These are phyloP conservation scores for Cephus spinipes DNA, from an alignment of 2,888 invertebrate genomes.

Conservation along the genomic window DNA sequence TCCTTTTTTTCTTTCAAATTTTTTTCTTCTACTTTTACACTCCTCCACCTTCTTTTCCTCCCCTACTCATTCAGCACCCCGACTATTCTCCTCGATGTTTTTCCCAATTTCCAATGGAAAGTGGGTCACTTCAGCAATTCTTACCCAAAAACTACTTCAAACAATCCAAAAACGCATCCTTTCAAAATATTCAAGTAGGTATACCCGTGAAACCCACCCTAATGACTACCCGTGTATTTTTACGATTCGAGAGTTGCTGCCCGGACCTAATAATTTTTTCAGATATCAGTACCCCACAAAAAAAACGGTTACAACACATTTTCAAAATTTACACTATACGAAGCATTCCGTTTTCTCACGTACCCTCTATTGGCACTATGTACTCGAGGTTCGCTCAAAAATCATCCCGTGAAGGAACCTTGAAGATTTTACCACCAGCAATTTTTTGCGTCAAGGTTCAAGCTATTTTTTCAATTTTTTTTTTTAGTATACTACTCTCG, in stretches of 20 bases:
- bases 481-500: not conserved
- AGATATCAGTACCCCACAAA: not conserved
- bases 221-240: not conserved
- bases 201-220: not conserved
- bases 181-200: not conserved
- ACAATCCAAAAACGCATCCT: not conserved
- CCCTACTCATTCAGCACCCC: constrained; percentile 18
- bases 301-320: not conserved
- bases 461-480: not conserved
- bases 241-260: not conserved
- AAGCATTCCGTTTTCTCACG: not conserved
- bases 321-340: not conserved
- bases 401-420: not conserved
- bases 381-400: not conserved
- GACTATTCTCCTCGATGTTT: not conserved
- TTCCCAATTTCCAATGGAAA: constrained; percentile 18
- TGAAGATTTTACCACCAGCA: not conserved
- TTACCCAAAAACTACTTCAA: not conserved
- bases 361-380: not conserved
- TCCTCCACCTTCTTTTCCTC: constrained; percentile 10
- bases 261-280: not conserved
- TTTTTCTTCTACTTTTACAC: constrained; percentile 34
- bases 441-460: not conserved
- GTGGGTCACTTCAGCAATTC: constrained; percentile 26
- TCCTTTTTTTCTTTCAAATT: constrained; percentile 23